phyloP scores from a whole-genome alignment of 2,888 invertebrate genomes.

The Myopa testacea region DNA sequence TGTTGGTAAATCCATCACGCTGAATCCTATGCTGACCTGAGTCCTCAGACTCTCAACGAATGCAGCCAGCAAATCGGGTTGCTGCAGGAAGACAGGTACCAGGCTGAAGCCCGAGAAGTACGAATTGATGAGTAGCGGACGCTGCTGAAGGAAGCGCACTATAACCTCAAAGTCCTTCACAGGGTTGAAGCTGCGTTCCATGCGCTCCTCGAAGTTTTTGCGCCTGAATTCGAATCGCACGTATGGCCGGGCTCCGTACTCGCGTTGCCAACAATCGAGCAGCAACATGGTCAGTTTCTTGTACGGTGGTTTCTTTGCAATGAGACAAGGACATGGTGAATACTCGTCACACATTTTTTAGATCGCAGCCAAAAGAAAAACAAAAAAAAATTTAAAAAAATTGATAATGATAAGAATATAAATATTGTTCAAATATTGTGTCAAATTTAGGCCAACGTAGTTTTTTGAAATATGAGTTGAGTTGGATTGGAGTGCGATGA shows the following conservation, averaged over 20 bases:
- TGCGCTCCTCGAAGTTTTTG: slow-evolving; percentile 57
- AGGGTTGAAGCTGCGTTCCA: slow-evolving; percentile 53
- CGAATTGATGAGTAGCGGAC: slow-evolving; percentile 31
- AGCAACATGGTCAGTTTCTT: slow-evolving; percentile 51
- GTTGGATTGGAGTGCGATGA: too few species aligned
- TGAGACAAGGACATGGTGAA: slow-evolving; percentile 10
- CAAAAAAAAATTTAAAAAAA: slow-evolving; percentile 4
- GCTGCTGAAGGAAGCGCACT: slow-evolving; percentile 54
- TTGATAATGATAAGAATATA: not conserved
- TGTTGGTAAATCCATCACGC: slow-evolving; percentile 53
- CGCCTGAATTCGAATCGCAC: slow-evolving; percentile 55
- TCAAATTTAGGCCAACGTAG: too few species aligned
- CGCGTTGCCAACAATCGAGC: slow-evolving; percentile 65
- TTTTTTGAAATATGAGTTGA: too few species aligned
- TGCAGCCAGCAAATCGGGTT: slow-evolving; percentile 25
- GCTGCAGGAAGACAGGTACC: not conserved
- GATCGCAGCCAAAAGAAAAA: not conserved
- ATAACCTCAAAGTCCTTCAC: slow-evolving; percentile 56
- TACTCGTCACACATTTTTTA: slow-evolving; percentile 29
- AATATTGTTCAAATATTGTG: not conserved
- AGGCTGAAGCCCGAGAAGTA: slow-evolving; percentile 35
- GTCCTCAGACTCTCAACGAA: slow-evolving; percentile 51
- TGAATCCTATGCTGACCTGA: slow-evolving; percentile 52
- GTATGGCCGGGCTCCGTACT: slow-evolving; percentile 62
- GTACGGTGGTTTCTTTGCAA: not conserved